Conservation (phyloP, 2,888 invertebrate genomes). For the Elegia similella region DNA sequence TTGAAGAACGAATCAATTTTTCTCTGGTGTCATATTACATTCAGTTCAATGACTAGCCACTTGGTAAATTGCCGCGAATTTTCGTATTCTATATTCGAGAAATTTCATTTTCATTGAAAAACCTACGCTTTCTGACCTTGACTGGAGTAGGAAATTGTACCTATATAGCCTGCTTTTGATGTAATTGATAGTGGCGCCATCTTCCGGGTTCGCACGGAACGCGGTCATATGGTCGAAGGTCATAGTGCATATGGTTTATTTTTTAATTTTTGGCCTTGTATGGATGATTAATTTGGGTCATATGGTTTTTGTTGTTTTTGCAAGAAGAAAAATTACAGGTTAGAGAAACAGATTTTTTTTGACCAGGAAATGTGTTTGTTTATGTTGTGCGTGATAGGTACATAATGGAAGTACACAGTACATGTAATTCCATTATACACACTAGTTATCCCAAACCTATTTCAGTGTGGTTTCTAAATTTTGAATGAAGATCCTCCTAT, state of each 20-base stretch:
- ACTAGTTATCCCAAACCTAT: too few species aligned
- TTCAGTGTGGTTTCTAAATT: too few species aligned
- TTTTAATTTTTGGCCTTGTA: neutral
- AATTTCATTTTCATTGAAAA: slow-evolving; percentile 1
- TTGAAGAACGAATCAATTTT: slow-evolving; percentile 43
- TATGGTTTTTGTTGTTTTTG: neutral
- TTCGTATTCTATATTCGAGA: neutral
- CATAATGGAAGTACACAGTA: too few species aligned
- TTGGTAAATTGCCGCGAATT: slow-evolving; percentile 2
- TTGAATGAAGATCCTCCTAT: too few species aligned
- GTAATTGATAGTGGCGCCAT: neutral
- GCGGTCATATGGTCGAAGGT: neutral
- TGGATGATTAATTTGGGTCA: neutral
- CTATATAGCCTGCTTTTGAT: neutral
- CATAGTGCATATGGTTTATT: neutral
- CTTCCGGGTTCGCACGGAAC: neutral
- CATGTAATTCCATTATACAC: too few species aligned
- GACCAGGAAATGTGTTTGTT: neutral
- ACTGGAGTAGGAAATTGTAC: neutral
- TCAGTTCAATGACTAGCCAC: neutral
- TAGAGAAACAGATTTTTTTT: too few species aligned
- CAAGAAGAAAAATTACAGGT: neutral
- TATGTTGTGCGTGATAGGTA: neutral
- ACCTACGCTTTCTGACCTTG: slow-evolving; percentile 16
- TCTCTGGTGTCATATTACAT: slow-evolving; percentile 39